Evolutionary conservation across 2,888 invertebrate genomes (phyloP).

Genomic region (Eupithecia centaureata): DNA sequence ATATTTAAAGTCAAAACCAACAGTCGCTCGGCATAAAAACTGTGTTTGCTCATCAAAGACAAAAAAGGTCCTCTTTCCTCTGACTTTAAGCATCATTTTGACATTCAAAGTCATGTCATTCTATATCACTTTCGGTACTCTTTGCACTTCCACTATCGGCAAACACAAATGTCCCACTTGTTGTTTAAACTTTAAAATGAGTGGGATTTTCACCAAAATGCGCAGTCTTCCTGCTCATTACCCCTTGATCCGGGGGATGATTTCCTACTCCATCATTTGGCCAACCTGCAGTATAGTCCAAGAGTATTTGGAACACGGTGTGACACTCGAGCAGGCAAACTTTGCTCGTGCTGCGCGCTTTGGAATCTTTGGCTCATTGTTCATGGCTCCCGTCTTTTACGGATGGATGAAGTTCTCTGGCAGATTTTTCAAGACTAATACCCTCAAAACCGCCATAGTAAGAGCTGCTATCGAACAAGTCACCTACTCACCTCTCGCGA

Average conservation of each 20-base stretch:
- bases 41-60: background rate
- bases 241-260: slow-evolving; percentile 85
- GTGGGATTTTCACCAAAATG: slow-evolving; percentile 75
- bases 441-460: slow-evolving; percentile 62
- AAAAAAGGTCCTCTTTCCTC: background rate
- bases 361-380: slow-evolving; percentile 88
- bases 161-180: background rate
- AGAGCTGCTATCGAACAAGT: slow-evolving; percentile 86
- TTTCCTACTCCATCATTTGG: slow-evolving; percentile 88
- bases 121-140: background rate
- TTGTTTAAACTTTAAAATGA: slow-evolving; percentile 45
- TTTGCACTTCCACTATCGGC: no score
- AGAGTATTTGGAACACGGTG: slow-evolving; percentile 77
- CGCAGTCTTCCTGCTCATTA: slow-evolving; percentile 70
- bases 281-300: slow-evolving; percentile 88
- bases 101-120: background rate
- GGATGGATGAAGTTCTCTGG: slow-evolving; percentile 86
- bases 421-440: slow-evolving; percentile 60
- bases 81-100: background rate
- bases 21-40: background rate
- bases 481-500: slow-evolving; percentile 88
- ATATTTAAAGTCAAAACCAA: background rate
- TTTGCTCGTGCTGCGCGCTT: slow-evolving; percentile 87
- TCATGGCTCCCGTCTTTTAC: slow-evolving; percentile 91
- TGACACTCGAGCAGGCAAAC: slow-evolving; percentile 63